Conservation (phyloP, 2,888 invertebrate species). For the Adelognathus sp. region DNA sequence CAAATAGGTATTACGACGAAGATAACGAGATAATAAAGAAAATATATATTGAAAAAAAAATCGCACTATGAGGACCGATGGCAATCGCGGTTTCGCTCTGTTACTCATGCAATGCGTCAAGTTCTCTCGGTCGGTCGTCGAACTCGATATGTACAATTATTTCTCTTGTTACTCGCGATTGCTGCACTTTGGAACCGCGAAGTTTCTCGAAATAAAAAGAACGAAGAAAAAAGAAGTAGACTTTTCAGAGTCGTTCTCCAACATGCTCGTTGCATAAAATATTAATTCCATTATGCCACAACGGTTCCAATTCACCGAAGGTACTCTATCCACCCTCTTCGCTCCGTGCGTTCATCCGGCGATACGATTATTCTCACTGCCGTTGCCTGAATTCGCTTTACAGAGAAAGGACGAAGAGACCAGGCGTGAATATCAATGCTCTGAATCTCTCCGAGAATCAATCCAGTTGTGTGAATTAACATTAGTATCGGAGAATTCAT, state of each 20-base stretch:
- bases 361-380: slow-evolving; percentile 46
- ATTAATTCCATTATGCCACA: slow-evolving; percentile 38
- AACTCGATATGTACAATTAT: neutral
- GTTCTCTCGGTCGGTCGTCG: neutral
- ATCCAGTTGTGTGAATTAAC: slow-evolving; percentile 51
- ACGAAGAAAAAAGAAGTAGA: neutral
- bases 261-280: slow-evolving; percentile 27
- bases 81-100: slow-evolving; percentile 21
- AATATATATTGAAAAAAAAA: slow-evolving; percentile 40
- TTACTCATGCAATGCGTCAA: slow-evolving; percentile 41
- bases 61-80: slow-evolving; percentile 41
- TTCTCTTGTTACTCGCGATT: slow-evolving; percentile 10
- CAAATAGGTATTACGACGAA: slow-evolving; percentile 56
- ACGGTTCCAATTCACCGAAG: slow-evolving; percentile 44
- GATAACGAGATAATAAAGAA: slow-evolving; percentile 49
- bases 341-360: slow-evolving; percentile 51
- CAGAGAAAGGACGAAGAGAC: slow-evolving; percentile 36
- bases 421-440: slow-evolving; percentile 48
- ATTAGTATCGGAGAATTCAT: slow-evolving; percentile 31
- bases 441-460: slow-evolving; percentile 54
- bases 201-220: neutral
- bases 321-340: slow-evolving; percentile 38
- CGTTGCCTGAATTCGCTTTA: slow-evolving; percentile 41
- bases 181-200: neutral
- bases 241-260: slow-evolving; percentile 8